phyloP scores from a whole-genome alignment of 1,140 invertebrate species.

The Lucilia cuprina region DNA sequence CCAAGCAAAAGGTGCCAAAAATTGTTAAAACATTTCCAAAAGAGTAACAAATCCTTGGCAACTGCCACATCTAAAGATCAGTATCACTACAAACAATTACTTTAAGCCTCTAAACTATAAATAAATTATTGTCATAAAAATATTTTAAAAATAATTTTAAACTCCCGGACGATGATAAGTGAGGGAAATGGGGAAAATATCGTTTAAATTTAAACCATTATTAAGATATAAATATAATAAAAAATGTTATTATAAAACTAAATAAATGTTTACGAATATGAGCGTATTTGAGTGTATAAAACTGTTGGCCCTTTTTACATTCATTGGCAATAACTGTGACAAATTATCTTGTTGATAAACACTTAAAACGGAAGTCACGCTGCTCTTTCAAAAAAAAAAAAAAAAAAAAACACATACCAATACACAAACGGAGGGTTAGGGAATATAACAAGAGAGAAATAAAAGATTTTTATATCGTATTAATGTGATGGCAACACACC shows the following conservation, averaged over 20 bases:
- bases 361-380: constrained; percentile 29
- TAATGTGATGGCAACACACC: neutral
- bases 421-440: neutral
- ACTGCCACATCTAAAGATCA: too few relatives aligned
- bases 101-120: neutral
- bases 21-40: too few relatives aligned
- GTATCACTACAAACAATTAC: too few relatives aligned
- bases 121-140: neutral
- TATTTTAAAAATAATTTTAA: neutral
- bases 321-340: constrained; percentile 27
- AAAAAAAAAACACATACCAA: neutral
- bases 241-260: neutral
- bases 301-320: constrained; percentile 20
- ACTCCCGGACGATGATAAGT: neutral
- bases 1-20: too few relatives aligned
- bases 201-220: neutral
- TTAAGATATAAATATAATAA: neutral
- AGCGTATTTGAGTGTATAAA: neutral
- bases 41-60: too few relatives aligned
- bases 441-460: neutral
- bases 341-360: constrained; percentile 31
- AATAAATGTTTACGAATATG: neutral
- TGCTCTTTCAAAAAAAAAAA: neutral
- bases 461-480: too few relatives aligned
- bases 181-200: neutral